Conservation (phyloP, 2,797 vertebrate genomes). For the Petrocephalus schoutedeni region DNA sequence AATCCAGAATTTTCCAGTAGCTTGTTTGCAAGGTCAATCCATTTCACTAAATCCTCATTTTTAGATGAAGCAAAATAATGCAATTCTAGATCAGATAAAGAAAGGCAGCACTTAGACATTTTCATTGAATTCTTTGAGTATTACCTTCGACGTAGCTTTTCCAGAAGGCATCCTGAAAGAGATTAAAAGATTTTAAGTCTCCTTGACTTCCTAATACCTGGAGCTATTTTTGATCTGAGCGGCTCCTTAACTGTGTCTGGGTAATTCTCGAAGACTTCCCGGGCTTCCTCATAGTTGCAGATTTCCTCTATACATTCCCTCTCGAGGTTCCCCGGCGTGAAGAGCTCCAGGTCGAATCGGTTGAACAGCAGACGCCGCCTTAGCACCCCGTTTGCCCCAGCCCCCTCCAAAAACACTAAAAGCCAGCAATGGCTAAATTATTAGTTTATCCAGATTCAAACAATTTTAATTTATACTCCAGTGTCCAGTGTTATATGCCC, state of each 20-base stretch:
- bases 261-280: conserved; percentile 81
- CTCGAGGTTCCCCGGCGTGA: conserved; percentile 80
- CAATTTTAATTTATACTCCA: neutral
- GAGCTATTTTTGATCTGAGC: neutral
- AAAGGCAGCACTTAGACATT: neutral
- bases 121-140: conserved; percentile 12
- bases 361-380: conserved; percentile 81
- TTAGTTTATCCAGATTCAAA: neutral
- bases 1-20: too few species aligned
- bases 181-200: conserved; percentile 23
- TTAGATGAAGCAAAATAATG: neutral
- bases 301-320: conserved; percentile 85
- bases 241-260: conserved; percentile 70
- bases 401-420: conserved; percentile 76
- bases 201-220: neutral
- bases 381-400: conserved; percentile 76
- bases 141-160: conserved; percentile 68
- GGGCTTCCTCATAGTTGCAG: conserved; percentile 89
- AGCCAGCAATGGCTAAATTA: neutral
- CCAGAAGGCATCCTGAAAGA: conserved; percentile 77
- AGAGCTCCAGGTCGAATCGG: conserved; percentile 88
- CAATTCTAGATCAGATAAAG: neutral
- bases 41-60: too few species aligned
- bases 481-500: neutral
- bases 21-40: too few species aligned